A percentile compares a stretch with the other conserved stretches of the same genome.
phyloP scores from a whole-genome alignment of 2,888 invertebrate species.

The Hyppa rectilinea region DNA sequence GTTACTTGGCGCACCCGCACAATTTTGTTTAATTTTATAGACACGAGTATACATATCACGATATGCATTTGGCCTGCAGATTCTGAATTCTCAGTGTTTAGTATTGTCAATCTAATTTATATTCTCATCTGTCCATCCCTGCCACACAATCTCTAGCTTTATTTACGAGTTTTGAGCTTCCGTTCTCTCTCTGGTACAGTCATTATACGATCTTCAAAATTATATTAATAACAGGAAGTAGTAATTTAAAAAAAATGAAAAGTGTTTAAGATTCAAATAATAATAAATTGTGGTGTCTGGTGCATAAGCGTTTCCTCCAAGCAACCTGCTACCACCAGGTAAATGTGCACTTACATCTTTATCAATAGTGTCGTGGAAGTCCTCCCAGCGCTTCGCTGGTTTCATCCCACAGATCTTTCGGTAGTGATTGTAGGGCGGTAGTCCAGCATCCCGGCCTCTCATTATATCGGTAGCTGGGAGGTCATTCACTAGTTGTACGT shows the following conservation, averaged over 20 bases:
- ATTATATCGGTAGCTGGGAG: constrained; percentile 73
- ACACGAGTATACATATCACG: not conserved
- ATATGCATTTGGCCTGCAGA: not conserved
- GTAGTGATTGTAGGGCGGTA: constrained; percentile 96
- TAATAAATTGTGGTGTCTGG: too few relatives aligned
- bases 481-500: constrained; percentile 65
- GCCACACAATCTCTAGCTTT: too few relatives aligned
- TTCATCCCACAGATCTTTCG: constrained; percentile 95
- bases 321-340: too few relatives aligned
- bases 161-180: too few relatives aligned
- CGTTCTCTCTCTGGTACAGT: too few relatives aligned
- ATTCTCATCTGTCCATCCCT: too few relatives aligned
- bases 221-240: too few relatives aligned
- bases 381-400: constrained; percentile 93
- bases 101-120: too few relatives aligned
- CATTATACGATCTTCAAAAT: too few relatives aligned
- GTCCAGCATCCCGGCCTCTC: constrained; percentile 93
- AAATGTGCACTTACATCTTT: constrained; percentile 67
- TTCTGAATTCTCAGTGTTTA: not conserved
- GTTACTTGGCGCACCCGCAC: not conserved
- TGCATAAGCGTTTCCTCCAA: too few relatives aligned
- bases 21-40: not conserved
- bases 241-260: too few relatives aligned
- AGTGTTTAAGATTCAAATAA: too few relatives aligned
- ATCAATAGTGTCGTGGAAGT: constrained; percentile 93